phyloP scores from a whole-genome alignment of 2,113 vertebrate species.

The Perccottus glenii region DNA sequence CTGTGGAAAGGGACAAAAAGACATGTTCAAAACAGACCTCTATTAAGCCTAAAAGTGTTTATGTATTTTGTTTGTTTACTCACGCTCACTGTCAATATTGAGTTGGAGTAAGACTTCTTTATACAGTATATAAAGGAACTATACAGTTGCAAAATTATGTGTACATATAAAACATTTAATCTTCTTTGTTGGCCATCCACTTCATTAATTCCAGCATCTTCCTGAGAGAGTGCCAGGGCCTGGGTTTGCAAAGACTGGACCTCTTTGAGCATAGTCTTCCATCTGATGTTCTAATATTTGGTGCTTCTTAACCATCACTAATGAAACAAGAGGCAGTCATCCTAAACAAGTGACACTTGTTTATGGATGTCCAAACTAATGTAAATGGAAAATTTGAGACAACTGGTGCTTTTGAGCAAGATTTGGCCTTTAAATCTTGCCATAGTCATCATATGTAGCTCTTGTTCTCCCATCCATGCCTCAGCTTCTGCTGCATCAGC shows the following conservation, averaged over 20 bases:
- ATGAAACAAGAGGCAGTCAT: slow-evolving; percentile 80
- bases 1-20: slow-evolving; percentile 63
- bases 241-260: slow-evolving; percentile 88
- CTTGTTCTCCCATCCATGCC: slow-evolving; percentile 97
- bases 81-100: no score
- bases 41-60: no score
- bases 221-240: slow-evolving; percentile 85
- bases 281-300: slow-evolving; percentile 89
- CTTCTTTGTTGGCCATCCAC: slow-evolving; percentile 84
- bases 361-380: not conserved
- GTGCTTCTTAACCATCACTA: slow-evolving; percentile 93
- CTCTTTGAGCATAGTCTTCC: slow-evolving; percentile 89
- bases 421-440: slow-evolving; percentile 95
- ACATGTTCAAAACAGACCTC: not conserved
- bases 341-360: slow-evolving; percentile 68
- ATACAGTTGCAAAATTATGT: no score
- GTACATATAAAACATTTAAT: no score
- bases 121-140: no score
- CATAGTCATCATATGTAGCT: slow-evolving; percentile 94
- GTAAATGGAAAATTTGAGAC: not conserved
- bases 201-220: slow-evolving; percentile 85
- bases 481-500: slow-evolving; percentile 88
- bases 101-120: no score
- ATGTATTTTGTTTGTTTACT: slow-evolving; percentile 19
- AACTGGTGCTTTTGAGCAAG: not conserved